These are phyloP conservation scores for Oceanites oceanicus DNA, from an alignment of 2,113 vertebrate genomes.

Conservation along the genomic window DNA sequence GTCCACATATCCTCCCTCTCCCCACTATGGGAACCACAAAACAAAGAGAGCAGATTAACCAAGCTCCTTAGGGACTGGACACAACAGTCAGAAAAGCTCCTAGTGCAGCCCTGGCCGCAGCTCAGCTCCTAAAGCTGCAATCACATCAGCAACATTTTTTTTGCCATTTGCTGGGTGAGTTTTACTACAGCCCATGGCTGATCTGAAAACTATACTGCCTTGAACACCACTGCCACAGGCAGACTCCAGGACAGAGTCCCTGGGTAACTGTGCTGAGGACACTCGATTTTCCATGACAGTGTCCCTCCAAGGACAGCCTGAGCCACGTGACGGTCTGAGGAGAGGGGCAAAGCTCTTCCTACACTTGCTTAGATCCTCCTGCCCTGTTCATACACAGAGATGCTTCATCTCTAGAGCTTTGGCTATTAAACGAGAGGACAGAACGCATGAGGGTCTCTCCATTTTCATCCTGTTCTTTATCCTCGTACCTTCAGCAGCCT, in stretches of 20 bases:
- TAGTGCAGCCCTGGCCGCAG: not conserved
- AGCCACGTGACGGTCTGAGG: accelerated
- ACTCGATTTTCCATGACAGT: accelerated
- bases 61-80: not conserved
- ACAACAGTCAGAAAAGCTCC: not conserved
- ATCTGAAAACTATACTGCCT: not conserved
- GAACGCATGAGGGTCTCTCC: not conserved
- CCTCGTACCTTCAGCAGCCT: not conserved
- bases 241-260: not conserved
- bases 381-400: not conserved
- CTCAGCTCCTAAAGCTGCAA: not conserved
- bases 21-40: not conserved
- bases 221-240: not conserved
- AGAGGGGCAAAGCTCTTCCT: not conserved
- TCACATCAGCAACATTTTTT: accelerated
- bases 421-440: not conserved
- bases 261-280: not conserved
- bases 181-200: not conserved
- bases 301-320: not conserved
- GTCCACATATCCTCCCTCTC: not conserved
- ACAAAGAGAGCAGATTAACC: not conserved
- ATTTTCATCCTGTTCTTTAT: not conserved
- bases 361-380: not conserved
- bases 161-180: not conserved
- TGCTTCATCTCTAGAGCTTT: not conserved